Evolutionary conservation across 2,888 invertebrate species (phyloP).

Genomic region (Synergus gifuensis): DNA sequence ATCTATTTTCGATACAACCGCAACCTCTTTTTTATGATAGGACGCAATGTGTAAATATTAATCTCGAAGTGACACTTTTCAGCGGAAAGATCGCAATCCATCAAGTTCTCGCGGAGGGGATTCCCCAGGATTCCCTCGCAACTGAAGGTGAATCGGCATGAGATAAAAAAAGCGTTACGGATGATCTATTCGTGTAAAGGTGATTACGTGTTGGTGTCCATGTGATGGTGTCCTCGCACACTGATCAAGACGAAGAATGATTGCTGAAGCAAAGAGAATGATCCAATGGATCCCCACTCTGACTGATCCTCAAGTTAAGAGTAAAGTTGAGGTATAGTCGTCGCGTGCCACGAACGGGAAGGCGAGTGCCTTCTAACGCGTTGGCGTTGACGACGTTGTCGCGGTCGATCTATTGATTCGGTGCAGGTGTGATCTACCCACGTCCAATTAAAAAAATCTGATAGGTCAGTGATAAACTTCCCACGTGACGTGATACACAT

Average conservation of each 20-base stretch:
- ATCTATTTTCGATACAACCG: too few species aligned
- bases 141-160: background rate
- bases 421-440: conserved; percentile 25
- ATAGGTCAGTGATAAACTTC: background rate
- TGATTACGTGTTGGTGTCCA: background rate
- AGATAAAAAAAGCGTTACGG: background rate
- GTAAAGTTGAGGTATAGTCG: conserved; percentile 49
- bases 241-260: background rate
- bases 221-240: background rate
- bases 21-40: too few species aligned
- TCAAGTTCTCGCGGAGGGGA: background rate
- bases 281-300: conserved; percentile 48
- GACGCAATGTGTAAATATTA: too few species aligned
- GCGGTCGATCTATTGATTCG: conserved; percentile 25
- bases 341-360: conserved; percentile 50
- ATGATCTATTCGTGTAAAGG: background rate
- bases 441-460: conserved; percentile 23
- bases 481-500: background rate
- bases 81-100: too few species aligned
- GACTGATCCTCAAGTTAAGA: conserved; percentile 48
- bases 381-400: conserved; percentile 49
- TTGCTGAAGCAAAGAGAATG: conserved; percentile 10
- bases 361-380: conserved; percentile 47
- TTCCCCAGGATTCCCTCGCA: background rate
- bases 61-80: too few species aligned